Evolutionary conservation across 1,140 invertebrate species (phyloP).

Genomic region (Drosophila burlai): DNA sequence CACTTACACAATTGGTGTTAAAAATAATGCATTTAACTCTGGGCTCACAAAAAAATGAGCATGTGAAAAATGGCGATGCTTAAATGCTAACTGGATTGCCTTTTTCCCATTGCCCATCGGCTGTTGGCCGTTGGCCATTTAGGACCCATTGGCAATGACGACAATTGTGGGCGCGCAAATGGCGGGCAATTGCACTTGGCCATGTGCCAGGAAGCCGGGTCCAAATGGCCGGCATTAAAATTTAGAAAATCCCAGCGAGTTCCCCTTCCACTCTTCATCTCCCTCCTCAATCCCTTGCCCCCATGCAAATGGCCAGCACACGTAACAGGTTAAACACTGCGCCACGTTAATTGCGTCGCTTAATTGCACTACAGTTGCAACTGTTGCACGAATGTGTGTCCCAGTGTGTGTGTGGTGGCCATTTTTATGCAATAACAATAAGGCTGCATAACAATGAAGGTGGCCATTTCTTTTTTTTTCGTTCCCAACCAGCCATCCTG

Average conservation of each 20-base stretch:
- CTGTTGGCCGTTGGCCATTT: conserved; percentile 9
- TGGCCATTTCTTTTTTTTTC: conserved; percentile 32
- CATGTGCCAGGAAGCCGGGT: conserved; percentile 33
- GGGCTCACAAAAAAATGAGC: conserved; percentile 52
- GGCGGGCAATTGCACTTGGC: conserved; percentile 66
- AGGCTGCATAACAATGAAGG: conserved; percentile 77
- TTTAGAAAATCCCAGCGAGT: conserved; percentile 70
- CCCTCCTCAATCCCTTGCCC: background rate
- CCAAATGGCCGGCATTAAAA: conserved; percentile 75
- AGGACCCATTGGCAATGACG: conserved; percentile 40
- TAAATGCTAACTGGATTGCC: conserved; percentile 34
- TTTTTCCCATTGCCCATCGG: conserved; percentile 5
- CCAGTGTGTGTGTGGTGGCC: conserved; percentile 15
- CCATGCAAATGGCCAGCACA: conserved; percentile 57
- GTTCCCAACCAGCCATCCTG: conserved; percentile 2
- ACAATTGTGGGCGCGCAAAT: conserved; percentile 77
- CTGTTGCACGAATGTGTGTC: conserved; percentile 63
- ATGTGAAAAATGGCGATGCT: conserved; percentile 67
- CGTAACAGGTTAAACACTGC: conserved; percentile 81
- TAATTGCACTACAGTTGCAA: conserved; percentile 78
- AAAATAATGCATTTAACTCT: conserved; percentile 77
- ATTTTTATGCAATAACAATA: conserved; percentile 84
- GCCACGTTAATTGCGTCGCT: conserved; percentile 79
- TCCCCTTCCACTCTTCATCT: background rate
- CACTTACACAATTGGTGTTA: conserved; percentile 73